These are phyloP conservation scores for Homarus americanus DNA, from an alignment of 1,140 invertebrate species.

Conservation along the genomic window DNA sequence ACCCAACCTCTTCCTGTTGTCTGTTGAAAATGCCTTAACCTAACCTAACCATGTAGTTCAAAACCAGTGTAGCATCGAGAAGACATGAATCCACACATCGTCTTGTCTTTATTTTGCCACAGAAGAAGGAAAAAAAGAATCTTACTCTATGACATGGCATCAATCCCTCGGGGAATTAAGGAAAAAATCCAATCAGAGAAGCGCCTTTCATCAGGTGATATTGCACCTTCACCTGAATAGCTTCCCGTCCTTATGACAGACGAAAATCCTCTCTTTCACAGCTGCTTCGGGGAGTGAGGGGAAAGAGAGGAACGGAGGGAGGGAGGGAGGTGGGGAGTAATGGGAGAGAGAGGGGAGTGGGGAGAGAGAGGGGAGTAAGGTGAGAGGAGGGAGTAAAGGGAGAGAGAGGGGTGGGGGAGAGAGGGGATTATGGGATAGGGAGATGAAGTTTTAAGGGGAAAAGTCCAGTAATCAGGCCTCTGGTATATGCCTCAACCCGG, in stretches of 20 bases:
- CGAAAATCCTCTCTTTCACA: background rate
- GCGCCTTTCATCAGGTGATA: conserved; percentile 8
- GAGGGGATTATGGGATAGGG: too few relatives aligned
- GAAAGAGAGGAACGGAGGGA: too few relatives aligned
- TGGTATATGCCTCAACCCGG: background rate
- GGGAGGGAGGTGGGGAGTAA: background rate
- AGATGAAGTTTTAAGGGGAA: background rate
- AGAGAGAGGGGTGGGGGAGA: too few relatives aligned
- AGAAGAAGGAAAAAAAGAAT: background rate
- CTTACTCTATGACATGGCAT: background rate
- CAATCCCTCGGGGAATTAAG: background rate
- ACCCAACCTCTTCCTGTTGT: too few relatives aligned
- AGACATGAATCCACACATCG: too few relatives aligned
- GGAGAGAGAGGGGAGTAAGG: background rate
- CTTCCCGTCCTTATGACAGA: background rate
- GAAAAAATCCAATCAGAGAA: background rate
- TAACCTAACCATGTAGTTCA: too few relatives aligned
- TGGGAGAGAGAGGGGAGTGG: background rate
- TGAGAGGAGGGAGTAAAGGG: background rate
- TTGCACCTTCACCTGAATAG: conserved; percentile 2
- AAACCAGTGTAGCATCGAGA: too few relatives aligned
- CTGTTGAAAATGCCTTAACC: too few relatives aligned
- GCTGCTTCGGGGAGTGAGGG: too few relatives aligned
- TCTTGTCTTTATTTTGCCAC: background rate
- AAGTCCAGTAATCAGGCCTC: background rate